Base-by-base conservation (phyloP, 2,888 invertebrate genomes). In the Himalopsyche kuldschensis region DNA sequence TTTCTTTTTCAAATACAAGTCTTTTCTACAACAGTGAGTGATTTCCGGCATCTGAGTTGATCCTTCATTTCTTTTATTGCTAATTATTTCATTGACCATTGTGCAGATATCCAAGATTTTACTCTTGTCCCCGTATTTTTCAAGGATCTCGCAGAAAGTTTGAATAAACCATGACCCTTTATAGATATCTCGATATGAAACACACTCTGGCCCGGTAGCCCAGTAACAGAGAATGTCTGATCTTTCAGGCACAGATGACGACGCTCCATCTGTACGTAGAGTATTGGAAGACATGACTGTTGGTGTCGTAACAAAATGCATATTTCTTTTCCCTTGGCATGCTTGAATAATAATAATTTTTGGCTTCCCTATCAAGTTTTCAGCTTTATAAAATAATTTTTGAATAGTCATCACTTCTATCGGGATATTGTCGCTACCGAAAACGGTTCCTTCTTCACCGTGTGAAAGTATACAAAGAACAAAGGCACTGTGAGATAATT, bases 301-400 rank as follows among this genome's bases (percentile, higher is more conserved):
- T 5, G 78, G 17, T 4, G 35, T n/a, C 11, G 1, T 10, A 30
- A 24, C 55, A 11, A 69, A 35, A 17, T 15, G 3, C 24, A 79
- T 48, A 24, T 30, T 75, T 24, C n/a, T 77, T 88, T 86, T 87
- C 41, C 92, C 92, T 88, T 93, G 94, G 84, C 94, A 94, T 0
- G 93, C 92, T 88, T 94, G 93, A 63, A 93, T 89, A 78, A 94
- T 90, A 0, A 93, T 87, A 80, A 93, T 87, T 89, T 93, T 94
- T 17, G 93, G 92, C 87, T 92, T 92, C 3, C 90, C 89, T 2
- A 87, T 85, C 27, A 93, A 88, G 1, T 47, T 27, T 0, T 78
- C 75, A 76, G 89, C 88, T 6, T 87, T 87, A 32, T 78, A 35
- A 79, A 93, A 88, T 87, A 92, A 90, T 76, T 89, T 88, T 84